phyloP scores from a whole-genome alignment of 2,888 invertebrate species.

The Aphrophora alni region DNA sequence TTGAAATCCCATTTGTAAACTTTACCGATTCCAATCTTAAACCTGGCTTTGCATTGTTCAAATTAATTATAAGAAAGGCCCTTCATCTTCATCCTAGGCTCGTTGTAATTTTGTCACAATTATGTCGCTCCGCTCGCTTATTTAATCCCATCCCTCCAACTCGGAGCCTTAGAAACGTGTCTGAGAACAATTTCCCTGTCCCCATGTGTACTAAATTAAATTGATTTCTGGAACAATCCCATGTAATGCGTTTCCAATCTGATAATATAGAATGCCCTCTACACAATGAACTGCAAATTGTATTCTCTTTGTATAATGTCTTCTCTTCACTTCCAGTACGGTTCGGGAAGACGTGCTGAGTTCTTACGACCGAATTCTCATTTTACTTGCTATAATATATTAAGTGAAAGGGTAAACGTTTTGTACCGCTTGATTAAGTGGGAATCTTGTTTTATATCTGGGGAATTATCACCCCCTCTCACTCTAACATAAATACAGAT shows the following conservation, averaged over 20 bases:
- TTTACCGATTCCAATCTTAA: not conserved
- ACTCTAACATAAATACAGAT: no score
- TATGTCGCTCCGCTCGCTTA: not conserved
- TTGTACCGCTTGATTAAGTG: no score
- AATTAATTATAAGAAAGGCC: not conserved
- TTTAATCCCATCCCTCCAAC: not conserved
- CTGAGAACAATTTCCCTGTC: slow-evolving; percentile 5
- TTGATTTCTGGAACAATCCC: slow-evolving; percentile 4
- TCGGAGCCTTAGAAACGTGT: not conserved
- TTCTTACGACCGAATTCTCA: not conserved
- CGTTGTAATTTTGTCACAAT: not conserved
- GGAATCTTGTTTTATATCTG: no score
- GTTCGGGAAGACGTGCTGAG: not conserved
- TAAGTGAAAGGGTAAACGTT: not conserved
- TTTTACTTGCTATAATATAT: not conserved
- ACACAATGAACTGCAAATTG: slow-evolving; percentile 1
- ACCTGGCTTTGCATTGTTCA: not conserved
- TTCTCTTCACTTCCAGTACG: not conserved
- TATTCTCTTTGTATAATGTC: not conserved
- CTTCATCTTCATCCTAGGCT: not conserved
- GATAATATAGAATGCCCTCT: not conserved
- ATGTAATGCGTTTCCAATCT: not conserved
- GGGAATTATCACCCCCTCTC: no score
- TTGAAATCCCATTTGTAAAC: not conserved
- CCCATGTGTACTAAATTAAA: slow-evolving; percentile 9